These are phyloP conservation scores for Dallia pectoralis DNA, from an alignment of 2,797 vertebrate genomes.

Conservation along the genomic window DNA sequence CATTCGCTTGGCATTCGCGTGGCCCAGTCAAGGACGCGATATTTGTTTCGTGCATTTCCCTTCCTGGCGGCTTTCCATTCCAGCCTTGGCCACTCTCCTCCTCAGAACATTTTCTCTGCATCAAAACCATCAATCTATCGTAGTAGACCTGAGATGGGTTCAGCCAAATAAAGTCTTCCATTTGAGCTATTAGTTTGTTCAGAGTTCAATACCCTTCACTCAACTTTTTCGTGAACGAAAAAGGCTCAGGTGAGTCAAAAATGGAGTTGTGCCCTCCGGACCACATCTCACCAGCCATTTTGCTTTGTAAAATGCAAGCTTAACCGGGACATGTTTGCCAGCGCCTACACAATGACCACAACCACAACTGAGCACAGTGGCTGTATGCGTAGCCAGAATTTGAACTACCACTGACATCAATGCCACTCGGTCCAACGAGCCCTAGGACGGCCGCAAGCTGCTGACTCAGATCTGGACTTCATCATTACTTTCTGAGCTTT, in stretches of 20 bases:
- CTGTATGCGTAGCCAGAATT: too few species aligned
- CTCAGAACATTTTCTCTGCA: background rate
- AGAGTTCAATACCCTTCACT: too few species aligned
- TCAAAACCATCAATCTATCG: background rate
- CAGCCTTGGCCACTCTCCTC: background rate
- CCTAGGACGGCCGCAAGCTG: background rate
- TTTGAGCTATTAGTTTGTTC: background rate
- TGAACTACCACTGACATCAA: too few species aligned
- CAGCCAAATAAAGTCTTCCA: background rate
- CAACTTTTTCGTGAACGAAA: too few species aligned
- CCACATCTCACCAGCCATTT: too few species aligned
- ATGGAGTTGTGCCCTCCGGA: too few species aligned
- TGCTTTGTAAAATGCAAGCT: too few species aligned
- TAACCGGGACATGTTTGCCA: too few species aligned
- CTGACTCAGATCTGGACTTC: background rate
- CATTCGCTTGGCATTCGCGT: too few species aligned
- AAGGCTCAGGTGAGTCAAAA: too few species aligned
- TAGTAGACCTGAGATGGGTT: background rate
- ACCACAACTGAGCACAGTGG: too few species aligned
- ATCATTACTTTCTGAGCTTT: background rate
- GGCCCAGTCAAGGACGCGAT: conserved; percentile 2
- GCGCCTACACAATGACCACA: too few species aligned
- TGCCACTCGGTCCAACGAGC: background rate
- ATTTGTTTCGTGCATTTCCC: background rate
- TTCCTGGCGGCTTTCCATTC: background rate